Base-by-base conservation (phyloP, 2,888 invertebrate genomes). In the Cantharis rufa region DNA sequence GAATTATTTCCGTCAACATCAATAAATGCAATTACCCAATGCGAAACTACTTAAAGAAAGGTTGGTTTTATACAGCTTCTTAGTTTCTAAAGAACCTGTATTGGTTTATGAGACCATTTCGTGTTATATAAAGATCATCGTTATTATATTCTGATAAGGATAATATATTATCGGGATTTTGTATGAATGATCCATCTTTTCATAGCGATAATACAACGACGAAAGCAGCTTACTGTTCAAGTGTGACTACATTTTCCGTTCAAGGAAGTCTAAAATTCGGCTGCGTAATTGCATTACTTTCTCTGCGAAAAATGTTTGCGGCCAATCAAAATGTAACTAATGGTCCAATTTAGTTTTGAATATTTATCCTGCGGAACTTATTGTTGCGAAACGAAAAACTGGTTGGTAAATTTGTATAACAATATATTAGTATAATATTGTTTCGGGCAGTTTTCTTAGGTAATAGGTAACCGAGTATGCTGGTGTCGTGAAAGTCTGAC, bases 131-230 rank as follows among this genome's bases (percentile, higher is more conserved):
- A 79, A 82, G 80, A 81, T 79, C 80, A 80, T 81, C 80, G 82
- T 81, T 83, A 83, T 83, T 82, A 83, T 83, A 82, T 83, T 83
- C 82, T 81, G 71, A 66, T 74, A 80, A 80, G 84, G 83, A 81
- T 81, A 83, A 81, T 81, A 83, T 83, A 82, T 84, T 80, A 84
- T 84, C 84, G 82, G 84, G 84, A 84, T 84, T 82, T 83, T 76
- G 72, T 78, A 81, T 79, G 81, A 81, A 82, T 81, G 82, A 84
- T 84, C 84, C 84, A 69, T 69, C 84, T 78, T 83, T 84, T 85
- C 83, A 84, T 64, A 76, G 74, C 74, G 77, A 76, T 78, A 81
- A 82, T 82, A 71, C 78, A 71, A 72, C 62, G 75, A 13, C 74
- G 73, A 70, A 79, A 76, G 76, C 68, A 74, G 79, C 74, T 78